Base-by-base conservation (phyloP, 2,797 vertebrate genomes). In the Urocyon cinereoargenteus region DNA sequence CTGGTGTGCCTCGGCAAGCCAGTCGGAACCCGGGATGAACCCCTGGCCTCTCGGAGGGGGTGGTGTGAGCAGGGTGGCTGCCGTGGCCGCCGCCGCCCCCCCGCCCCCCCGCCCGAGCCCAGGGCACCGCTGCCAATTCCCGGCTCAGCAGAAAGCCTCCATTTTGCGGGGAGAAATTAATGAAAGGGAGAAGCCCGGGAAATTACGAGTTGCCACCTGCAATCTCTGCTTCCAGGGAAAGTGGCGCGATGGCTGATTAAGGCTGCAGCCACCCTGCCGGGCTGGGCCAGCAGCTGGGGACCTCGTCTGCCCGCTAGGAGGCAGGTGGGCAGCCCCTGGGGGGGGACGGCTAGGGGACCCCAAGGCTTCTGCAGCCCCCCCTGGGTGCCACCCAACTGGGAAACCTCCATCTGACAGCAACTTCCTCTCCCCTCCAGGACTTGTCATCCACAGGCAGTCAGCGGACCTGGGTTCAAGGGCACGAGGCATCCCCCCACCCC, bases 101-200 rank as follows among this genome's bases (percentile, higher is more conserved):
- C 40, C 8, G 0, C 10, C 88, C 85, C 85, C 92, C 61, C 7
- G 81, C 73, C 11, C 1, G 19, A 73, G 72, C 83, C 5, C 31
- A 36, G 57, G 9, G 22, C 31, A 0, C 0, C 12, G 85, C 97
- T 91, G 95, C 97, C 85, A 55, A 96, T 82, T 90, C 93, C 97
- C 19, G 0, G 96, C 96, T 97, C 97, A 95, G 97, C 97, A 97
- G 96, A 97, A 97, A 97, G 97, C 92, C 97, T 98, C 97, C 98
- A 98, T 97, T 98, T 98, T 98, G 96, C 97, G 82, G 91, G 78
- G 96, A 96, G 95, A 97, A 98, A 98, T 98, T 97, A 98, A 98
- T 98, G 98, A 98, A 94, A 97, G 96, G 94, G 97, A 98, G 97
- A 97, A 97, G 97, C 97, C 97, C 88, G 97, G 97, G 97, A 98